Conservation (phyloP, 2,113 vertebrate species). For the Indicator indicator region DNA sequence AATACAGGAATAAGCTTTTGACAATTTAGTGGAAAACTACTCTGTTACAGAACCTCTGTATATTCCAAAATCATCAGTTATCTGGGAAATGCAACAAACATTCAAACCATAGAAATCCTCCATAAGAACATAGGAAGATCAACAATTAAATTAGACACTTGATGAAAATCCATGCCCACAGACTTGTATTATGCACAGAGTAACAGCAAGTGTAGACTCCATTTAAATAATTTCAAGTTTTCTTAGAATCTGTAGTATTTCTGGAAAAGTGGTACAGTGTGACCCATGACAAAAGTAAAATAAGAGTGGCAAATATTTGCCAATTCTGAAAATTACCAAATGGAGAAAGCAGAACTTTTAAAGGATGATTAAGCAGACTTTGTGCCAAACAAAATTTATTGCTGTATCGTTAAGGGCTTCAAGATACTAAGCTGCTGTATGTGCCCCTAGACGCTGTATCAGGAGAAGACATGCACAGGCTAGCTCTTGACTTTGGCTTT, state of each 20-base stretch:
- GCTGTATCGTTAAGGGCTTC: neutral
- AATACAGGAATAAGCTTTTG: neutral
- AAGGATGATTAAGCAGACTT: neutral
- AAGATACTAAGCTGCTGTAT: neutral
- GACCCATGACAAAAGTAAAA: neutral
- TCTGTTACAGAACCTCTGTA: neutral
- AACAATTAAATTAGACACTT: neutral
- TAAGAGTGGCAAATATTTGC: neutral
- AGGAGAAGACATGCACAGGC: neutral
- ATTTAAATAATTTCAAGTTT: neutral
- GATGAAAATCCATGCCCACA: neutral
- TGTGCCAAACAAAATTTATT: neutral
- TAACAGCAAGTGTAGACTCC: fast-evolving
- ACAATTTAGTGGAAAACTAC: neutral
- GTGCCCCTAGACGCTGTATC: neutral
- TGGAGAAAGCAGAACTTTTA: neutral
- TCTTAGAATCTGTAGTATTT: neutral
- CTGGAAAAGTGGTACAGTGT: neutral
- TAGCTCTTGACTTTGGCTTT: neutral
- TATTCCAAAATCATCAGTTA: neutral
- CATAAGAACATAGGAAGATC: neutral
- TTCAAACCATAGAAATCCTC: neutral
- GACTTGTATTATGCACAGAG: neutral
- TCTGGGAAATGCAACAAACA: neutral
- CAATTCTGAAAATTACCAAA: neutral